Conservation (phyloP, 2,797 vertebrate genomes). For the Bovichtus variegatus region DNA sequence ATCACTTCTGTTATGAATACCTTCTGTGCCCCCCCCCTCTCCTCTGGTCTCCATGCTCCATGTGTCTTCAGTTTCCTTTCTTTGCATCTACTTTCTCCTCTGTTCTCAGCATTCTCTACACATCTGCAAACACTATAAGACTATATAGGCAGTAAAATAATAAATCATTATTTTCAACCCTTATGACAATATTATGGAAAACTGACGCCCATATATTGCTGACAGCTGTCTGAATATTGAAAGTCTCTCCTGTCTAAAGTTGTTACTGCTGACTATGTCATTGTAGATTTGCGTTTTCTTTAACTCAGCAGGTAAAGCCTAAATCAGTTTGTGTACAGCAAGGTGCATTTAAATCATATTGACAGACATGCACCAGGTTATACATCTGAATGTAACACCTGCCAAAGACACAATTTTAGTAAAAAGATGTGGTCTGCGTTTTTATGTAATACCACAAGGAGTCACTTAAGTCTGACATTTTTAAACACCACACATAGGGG, state of each 20-base stretch:
- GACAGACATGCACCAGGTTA: not conserved
- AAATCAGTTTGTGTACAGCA: not conserved
- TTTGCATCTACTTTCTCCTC: not conserved
- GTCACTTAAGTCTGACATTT: not conserved
- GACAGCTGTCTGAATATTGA: not conserved
- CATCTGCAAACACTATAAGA: not conserved
- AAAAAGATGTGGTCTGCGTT: not conserved
- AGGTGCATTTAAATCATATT: not conserved
- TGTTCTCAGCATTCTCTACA: not conserved
- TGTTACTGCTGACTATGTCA: not conserved
- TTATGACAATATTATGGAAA: not conserved
- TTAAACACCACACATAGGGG: not conserved
- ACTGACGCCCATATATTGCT: not conserved
- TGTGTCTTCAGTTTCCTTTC: slow-evolving; percentile 19
- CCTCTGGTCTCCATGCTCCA: slow-evolving; percentile 20
- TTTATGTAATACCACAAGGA: not conserved
- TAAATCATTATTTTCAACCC: not conserved
- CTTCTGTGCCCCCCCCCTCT: slow-evolving; percentile 31
- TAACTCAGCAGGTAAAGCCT: not conserved
- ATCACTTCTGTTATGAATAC: slow-evolving; percentile 41
- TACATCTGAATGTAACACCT: not conserved
- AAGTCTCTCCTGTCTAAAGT: not conserved
- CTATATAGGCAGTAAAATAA: not conserved
- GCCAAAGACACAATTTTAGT: not conserved
- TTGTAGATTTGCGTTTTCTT: not conserved